Percentiles rank a stretch among this genome's conserved stretches.
phyloP scores from a whole-genome alignment of 2,113 vertebrate genomes.

The Colinus virginianus region DNA sequence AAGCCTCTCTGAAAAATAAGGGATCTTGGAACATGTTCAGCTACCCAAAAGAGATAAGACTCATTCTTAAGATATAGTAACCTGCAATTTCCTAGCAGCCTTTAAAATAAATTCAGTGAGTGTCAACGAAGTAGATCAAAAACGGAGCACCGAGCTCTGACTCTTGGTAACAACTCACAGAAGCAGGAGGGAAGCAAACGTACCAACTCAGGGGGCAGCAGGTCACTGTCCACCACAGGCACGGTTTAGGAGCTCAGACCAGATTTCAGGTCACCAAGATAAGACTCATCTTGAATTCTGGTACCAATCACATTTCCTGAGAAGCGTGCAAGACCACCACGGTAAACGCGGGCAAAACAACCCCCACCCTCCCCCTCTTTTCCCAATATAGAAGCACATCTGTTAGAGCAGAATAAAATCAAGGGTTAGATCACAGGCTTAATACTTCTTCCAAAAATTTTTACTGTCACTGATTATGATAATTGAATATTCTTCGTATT shows the following conservation, averaged over 20 bases:
- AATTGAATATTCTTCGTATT: conserved; percentile 51
- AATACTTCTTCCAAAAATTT: conserved; percentile 43
- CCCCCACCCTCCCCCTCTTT: background rate
- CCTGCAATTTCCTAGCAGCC: background rate
- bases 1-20: background rate
- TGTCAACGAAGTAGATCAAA: background rate
- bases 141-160: background rate
- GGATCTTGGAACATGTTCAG: background rate
- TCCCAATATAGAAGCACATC: conserved; percentile 1
- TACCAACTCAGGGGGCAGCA: background rate
- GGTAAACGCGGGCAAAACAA: background rate
- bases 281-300: background rate
- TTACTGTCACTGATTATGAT: background rate
- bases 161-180: background rate
- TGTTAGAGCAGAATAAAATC: background rate
- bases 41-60: background rate
- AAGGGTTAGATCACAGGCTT: conserved; percentile 15
- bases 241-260: background rate
- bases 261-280: background rate
- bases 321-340: rapidly evolving
- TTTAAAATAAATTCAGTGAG: conserved; percentile 17
- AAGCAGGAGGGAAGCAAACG: background rate
- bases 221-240: background rate
- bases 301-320: background rate
- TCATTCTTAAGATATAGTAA: background rate